Percentiles rank a stretch among this genome's conserved stretches.
These are phyloP conservation scores for Halcyon malimbica DNA, from an alignment of 2,113 vertebrate genomes.

Conservation along the genomic window DNA sequence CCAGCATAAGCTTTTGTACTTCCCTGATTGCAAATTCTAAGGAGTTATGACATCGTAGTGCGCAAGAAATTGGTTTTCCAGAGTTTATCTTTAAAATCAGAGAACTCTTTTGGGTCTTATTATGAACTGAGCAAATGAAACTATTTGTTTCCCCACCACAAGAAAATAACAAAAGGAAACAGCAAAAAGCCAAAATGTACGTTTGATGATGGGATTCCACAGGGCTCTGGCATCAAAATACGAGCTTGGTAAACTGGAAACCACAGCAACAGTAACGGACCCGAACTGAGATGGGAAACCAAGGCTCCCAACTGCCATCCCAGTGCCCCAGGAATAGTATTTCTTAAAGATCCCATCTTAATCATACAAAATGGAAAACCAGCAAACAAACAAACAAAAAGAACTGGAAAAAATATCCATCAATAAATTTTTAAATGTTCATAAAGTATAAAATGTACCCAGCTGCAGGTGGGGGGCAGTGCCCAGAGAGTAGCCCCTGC, in stretches of 20 bases:
- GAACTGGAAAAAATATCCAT: background rate
- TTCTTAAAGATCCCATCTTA: background rate
- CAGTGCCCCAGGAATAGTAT: background rate
- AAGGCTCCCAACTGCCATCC: fast-evolving
- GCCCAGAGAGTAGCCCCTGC: background rate
- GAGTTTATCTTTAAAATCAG: background rate
- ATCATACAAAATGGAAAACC: fast-evolving
- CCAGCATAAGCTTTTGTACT: background rate
- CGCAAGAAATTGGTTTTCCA: background rate
- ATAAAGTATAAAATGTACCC: too few relatives aligned
- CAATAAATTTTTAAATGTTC: background rate
- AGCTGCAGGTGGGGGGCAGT: too few relatives aligned
- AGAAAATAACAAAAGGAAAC: background rate
- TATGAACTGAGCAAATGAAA: background rate
- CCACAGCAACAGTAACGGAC: background rate
- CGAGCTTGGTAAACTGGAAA: background rate
- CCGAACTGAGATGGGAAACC: background rate
- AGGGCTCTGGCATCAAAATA: background rate
- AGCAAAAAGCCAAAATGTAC: fast-evolving
- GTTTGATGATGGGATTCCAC: background rate
- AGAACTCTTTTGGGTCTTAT: background rate
- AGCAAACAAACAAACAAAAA: background rate
- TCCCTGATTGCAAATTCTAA: background rate
- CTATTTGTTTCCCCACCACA: background rate
- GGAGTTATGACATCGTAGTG: background rate